Base-by-base conservation (phyloP, 2,113 vertebrate genomes). In the Leptosomus discolor region DNA sequence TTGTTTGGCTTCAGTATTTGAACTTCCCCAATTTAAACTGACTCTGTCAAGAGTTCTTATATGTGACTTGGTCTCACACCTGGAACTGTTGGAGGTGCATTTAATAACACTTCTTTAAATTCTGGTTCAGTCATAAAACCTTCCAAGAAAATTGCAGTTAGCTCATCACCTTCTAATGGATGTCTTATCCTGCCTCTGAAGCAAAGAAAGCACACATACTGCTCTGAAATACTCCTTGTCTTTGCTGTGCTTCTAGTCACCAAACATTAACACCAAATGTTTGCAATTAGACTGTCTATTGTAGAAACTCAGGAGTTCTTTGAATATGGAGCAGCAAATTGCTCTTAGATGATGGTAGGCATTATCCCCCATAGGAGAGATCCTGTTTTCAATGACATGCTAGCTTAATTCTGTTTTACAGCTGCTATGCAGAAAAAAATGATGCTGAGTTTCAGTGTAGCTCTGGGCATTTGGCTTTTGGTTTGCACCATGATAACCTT, bases 341-440 rank as follows among this genome's bases (percentile, higher is more conserved):
- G 56, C 64, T 97, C 73, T 90, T 70, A 87, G 81, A 96, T 86
- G 88, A 92, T 91, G 90, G 84, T 50, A 89, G 65, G 27, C 85
- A 97, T 94, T 91, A 88, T 93, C 34, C 37, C 45, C 90, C 45
- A 32, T 39, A 92, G 85, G 78, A 89, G 68, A 90, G 51, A 85
- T 77, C 54, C 53, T 90, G 71, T 91, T 96, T 96, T 93, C 90
- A 81, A 57, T 85, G 85, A 68, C 43, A 19, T 83, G 71, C 46
- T 88, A 96, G 90, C 85, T 97, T 90, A 95, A 95, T 96, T 97
- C 81, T 96, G 43, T 74, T 97, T 97, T 96, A 92, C 88, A 93
- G 85, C 83, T 96, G 68, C n/a, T 81, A 32, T 54, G 41, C 30
- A 90, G 82, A 15, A 79, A 58, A 50, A 65, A 69, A 67, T 12